A percentile compares a stretch with the other conserved stretches of the same genome.
These are phyloP conservation scores for Argynnis bischoffii DNA, from an alignment of 2,888 invertebrate species.

Conservation along the genomic window DNA sequence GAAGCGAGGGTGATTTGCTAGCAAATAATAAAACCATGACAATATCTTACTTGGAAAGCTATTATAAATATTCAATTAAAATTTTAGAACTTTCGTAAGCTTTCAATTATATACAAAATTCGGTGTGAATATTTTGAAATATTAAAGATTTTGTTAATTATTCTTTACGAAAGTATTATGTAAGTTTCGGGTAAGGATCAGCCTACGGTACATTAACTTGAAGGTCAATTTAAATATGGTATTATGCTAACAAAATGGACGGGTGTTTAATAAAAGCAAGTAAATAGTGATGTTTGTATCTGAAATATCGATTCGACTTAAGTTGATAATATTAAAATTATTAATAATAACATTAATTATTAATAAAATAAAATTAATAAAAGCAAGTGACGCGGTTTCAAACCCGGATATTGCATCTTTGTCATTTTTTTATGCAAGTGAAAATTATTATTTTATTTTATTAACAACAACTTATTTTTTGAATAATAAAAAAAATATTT, in stretches of 20 bases:
- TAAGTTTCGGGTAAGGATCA: conserved; percentile 31
- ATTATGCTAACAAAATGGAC: conserved; percentile 44
- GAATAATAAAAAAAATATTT: no score
- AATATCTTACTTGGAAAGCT: no score
- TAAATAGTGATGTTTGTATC: conserved; percentile 32
- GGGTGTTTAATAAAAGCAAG: conserved; percentile 44
- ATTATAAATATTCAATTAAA: no score
- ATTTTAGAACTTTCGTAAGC: no score
- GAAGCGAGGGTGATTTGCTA: no score
- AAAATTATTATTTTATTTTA: no score
- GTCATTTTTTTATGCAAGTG: no score
- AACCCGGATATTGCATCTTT: no score
- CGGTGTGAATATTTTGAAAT: not conserved
- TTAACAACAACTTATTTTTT: no score
- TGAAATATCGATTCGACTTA: not conserved
- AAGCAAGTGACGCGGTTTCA: no score
- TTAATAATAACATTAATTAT: not conserved
- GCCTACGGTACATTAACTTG: conserved; percentile 45
- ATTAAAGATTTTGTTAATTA: conserved; percentile 26
- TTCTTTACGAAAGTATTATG: conserved; percentile 32
- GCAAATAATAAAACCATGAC: no score
- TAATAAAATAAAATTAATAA: not conserved
- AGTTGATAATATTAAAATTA: conserved; percentile 8
- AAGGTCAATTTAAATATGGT: conserved; percentile 50
- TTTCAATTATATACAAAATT: not conserved